These are phyloP conservation scores for Alligator sinensis DNA, from an alignment of 2,113 vertebrate genomes.

Conservation along the genomic window DNA sequence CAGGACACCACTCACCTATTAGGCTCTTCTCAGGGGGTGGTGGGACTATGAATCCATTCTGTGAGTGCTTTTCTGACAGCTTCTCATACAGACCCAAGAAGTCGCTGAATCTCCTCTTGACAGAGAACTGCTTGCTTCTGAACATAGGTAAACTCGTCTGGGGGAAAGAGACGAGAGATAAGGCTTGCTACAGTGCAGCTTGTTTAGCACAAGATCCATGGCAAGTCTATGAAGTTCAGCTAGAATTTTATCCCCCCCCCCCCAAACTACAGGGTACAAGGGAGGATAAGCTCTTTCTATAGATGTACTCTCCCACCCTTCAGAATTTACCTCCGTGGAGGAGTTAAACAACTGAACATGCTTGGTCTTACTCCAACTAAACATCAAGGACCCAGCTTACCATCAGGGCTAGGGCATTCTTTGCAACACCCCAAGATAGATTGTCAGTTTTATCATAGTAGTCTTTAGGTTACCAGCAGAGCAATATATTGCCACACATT, in stretches of 20 bases:
- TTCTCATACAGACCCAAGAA: constrained; percentile 97
- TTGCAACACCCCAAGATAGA: too few species aligned
- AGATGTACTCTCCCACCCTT: background rate
- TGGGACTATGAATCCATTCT: constrained; percentile 93
- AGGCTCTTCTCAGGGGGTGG: constrained; percentile 97
- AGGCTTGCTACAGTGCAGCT: background rate
- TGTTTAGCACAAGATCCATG: background rate
- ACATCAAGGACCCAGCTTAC: too few species aligned
- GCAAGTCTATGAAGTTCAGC: background rate
- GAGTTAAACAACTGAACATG: background rate
- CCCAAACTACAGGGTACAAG: background rate
- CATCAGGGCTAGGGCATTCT: too few species aligned
- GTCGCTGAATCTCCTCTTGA: constrained; percentile 97
- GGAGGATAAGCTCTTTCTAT: background rate
- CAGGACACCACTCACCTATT: constrained; percentile 83
- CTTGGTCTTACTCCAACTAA: too few species aligned
- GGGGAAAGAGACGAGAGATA: constrained; percentile 15
- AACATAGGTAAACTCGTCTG: constrained; percentile 95
- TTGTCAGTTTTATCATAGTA: too few species aligned
- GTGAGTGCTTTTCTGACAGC: constrained; percentile 92
- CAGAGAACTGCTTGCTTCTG: constrained; percentile 89
- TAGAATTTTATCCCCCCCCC: background rate
- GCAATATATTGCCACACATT: too few species aligned
- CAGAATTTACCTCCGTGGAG: background rate
- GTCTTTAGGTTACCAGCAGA: too few species aligned